phyloP scores from a whole-genome alignment of 2,888 invertebrate species.

The Arrhopalites spinosus region DNA sequence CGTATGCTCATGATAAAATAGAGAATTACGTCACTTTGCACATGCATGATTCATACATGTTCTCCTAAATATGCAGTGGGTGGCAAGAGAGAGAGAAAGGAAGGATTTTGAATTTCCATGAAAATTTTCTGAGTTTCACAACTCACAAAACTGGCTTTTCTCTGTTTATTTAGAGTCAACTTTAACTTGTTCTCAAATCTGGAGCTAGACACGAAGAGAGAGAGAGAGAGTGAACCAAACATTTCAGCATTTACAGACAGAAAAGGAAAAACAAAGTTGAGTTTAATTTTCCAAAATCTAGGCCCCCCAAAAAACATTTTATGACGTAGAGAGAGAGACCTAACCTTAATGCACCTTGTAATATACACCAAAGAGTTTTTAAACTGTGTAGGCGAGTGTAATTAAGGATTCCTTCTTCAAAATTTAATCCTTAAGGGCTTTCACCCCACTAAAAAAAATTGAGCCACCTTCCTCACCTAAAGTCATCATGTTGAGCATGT shows the following conservation, averaged over 20 bases:
- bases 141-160: not conserved
- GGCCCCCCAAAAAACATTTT: not conserved
- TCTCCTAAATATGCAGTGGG: too few species aligned
- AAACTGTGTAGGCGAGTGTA: not conserved
- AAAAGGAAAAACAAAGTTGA: not conserved
- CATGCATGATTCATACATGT: too few species aligned
- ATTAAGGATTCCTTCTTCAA: not conserved
- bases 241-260: too few species aligned
- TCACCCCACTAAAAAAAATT: too few species aligned
- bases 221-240: not conserved
- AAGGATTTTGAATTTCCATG: not conserved
- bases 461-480: too few species aligned
- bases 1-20: too few species aligned
- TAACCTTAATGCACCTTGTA: not conserved
- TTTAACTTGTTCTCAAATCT: not conserved
- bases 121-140: not conserved
- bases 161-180: not conserved
- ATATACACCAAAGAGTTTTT: too few species aligned
- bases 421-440: too few species aligned
- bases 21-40: too few species aligned
- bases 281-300: not conserved
- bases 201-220: not conserved
- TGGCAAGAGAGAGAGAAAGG: too few species aligned
- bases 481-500: too few species aligned
- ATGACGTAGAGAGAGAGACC: not conserved